These are phyloP conservation scores for Sipunculus nudus DNA, from an alignment of 2,888 invertebrate species.

Conservation along the genomic window DNA sequence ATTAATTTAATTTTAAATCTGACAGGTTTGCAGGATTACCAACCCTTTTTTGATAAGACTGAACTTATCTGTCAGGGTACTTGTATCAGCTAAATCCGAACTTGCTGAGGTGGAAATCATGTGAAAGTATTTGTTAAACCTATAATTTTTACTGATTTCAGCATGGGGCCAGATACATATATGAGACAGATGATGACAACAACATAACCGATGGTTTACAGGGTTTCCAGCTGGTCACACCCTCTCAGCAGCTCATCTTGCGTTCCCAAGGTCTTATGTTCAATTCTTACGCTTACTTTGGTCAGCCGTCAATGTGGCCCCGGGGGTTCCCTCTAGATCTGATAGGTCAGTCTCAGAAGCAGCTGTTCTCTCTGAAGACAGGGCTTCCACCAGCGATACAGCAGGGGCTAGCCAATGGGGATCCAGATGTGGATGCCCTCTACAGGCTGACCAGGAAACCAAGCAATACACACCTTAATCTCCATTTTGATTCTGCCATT, in stretches of 20 bases:
- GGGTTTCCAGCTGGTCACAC: constrained; percentile 4
- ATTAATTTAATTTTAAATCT: too few species aligned
- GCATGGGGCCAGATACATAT: constrained; percentile 42
- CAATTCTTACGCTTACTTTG: constrained; percentile 47
- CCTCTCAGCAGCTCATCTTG: constrained; percentile 15
- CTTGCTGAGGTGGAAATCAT: too few species aligned
- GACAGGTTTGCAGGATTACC: too few species aligned
- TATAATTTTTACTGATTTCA: constrained; percentile 3
- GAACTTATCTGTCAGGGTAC: too few species aligned
- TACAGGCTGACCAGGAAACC: constrained; percentile 45
- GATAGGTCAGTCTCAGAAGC: constrained; percentile 40
- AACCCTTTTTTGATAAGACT: too few species aligned
- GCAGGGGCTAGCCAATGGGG: constrained; percentile 51
- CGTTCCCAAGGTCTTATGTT: constrained; percentile 25
- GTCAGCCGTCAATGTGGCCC: constrained; percentile 53
- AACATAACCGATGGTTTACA: constrained; percentile 13
- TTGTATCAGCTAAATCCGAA: too few species aligned
- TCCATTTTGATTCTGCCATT: constrained; percentile 44
- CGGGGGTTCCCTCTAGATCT: constrained; percentile 49
- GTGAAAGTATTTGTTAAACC: not conserved
- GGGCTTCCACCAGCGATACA: constrained; percentile 42
- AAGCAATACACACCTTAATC: constrained; percentile 25
- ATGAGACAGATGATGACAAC: constrained; percentile 44
- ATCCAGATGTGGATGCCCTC: constrained; percentile 55
- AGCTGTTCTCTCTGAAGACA: constrained; percentile 22